Percentiles rank a stretch among this genome's conserved stretches.
These are phyloP conservation scores for Zosterops hypoxanthus DNA, from an alignment of 2,113 vertebrate genomes.

Conservation along the genomic window DNA sequence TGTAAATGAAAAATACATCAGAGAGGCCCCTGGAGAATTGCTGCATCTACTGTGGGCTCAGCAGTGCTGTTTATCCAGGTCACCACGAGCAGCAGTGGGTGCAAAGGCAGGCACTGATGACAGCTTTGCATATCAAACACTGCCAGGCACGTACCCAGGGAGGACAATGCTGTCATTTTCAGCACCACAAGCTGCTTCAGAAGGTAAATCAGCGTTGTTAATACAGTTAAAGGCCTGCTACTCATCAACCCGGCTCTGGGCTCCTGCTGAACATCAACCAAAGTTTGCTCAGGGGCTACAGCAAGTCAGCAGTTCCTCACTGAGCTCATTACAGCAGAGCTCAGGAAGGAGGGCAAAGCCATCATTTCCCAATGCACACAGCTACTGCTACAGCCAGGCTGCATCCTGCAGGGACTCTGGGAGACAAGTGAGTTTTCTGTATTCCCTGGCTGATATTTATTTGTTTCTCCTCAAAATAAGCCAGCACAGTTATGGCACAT, in stretches of 20 bases:
- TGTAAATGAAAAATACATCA: neutral
- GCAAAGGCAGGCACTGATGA: neutral
- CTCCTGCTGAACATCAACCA: neutral
- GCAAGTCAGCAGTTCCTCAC: neutral
- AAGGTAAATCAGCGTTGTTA: neutral
- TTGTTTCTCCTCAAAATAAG: neutral
- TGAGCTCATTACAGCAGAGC: neutral
- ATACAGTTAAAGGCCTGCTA: neutral
- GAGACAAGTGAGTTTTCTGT: accelerated
- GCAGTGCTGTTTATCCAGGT: neutral
- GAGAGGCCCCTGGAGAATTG: neutral
- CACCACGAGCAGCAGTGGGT: neutral
- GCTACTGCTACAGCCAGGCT: neutral
- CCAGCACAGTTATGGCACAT: neutral
- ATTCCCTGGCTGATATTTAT: neutral
- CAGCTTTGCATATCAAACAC: neutral
- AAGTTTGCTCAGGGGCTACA: neutral
- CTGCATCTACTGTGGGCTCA: neutral
- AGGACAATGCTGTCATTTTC: neutral
- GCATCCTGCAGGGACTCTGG: neutral
- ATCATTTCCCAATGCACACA: neutral
- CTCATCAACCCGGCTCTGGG: neutral
- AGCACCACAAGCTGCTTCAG: neutral
- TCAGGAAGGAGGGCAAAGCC: neutral
- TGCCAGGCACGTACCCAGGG: neutral